phyloP scores from a whole-genome alignment of 2,797 vertebrate genomes.

The Rhabdophis nuchalis region DNA sequence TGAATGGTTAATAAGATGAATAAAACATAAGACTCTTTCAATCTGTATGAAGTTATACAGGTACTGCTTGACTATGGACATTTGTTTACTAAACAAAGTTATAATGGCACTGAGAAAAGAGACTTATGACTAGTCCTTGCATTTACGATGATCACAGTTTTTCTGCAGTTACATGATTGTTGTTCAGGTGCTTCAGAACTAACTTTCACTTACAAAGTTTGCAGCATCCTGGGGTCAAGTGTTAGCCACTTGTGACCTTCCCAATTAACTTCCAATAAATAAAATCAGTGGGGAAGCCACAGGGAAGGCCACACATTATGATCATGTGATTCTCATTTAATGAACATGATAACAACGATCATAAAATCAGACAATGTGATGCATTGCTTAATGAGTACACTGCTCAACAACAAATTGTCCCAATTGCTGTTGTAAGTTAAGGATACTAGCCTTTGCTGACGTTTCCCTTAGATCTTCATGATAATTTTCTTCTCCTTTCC shows the following conservation, averaged over 20 bases:
- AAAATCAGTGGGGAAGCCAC: background rate
- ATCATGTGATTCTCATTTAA: background rate
- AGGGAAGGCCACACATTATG: background rate
- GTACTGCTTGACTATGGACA: background rate
- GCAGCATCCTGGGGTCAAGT: background rate
- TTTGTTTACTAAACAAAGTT: background rate
- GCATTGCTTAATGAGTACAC: background rate
- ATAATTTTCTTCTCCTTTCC: background rate
- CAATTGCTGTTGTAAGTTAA: background rate
- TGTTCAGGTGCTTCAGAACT: background rate
- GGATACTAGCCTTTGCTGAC: background rate
- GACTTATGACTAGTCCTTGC: background rate
- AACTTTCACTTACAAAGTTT: background rate
- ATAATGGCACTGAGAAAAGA: background rate
- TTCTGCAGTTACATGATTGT: background rate
- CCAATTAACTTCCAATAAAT: background rate
- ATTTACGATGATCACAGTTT: background rate
- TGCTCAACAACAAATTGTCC: background rate
- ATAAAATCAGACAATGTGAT: background rate
- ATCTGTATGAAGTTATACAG: background rate
- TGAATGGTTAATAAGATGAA: background rate
- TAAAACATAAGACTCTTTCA: background rate
- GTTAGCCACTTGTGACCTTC: background rate
- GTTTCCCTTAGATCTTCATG: too few species aligned
- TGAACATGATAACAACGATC: background rate